Evolutionary conservation across 1,140 invertebrate species (phyloP).

Genomic region (Tetraneura akinire): DNA sequence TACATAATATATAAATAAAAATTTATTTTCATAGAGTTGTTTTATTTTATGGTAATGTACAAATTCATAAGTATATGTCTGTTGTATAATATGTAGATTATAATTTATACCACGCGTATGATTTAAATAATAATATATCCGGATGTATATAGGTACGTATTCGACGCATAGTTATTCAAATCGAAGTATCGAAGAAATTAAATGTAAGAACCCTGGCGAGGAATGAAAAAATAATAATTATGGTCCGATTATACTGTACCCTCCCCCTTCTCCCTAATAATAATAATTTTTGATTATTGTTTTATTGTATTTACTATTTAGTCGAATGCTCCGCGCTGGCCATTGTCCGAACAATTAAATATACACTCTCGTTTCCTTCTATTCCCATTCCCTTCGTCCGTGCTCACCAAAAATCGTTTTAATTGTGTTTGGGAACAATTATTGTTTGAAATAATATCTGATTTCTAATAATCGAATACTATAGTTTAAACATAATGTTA

Average conservation of each 20-base stretch:
- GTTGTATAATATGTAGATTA: no score
- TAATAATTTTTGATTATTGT: slow-evolving; percentile 32
- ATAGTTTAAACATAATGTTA: neutral
- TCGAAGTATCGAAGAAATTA: slow-evolving; percentile 9
- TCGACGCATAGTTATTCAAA: no score
- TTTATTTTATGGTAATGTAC: no score
- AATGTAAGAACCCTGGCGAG: neutral
- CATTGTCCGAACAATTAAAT: slow-evolving; percentile 23
- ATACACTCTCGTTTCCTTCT: slow-evolving; percentile 1
- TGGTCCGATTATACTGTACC: slow-evolving; percentile 1
- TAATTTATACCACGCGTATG: neutral
- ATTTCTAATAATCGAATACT: neutral
- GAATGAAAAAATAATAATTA: slow-evolving; percentile 49
- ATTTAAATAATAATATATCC: neutral
- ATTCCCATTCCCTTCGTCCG: neutral
- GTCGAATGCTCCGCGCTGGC: neutral
- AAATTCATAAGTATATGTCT: no score
- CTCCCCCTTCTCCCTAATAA: no score
- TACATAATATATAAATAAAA: no score
- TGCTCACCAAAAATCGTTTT: neutral
- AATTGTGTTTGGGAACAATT: neutral
- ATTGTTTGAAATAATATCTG: neutral
- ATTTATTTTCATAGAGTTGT: no score
- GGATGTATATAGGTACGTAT: neutral
- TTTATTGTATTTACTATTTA: no score